phyloP scores from a whole-genome alignment of 92 coral and sea anemone species.

The Ricordea florida region DNA sequence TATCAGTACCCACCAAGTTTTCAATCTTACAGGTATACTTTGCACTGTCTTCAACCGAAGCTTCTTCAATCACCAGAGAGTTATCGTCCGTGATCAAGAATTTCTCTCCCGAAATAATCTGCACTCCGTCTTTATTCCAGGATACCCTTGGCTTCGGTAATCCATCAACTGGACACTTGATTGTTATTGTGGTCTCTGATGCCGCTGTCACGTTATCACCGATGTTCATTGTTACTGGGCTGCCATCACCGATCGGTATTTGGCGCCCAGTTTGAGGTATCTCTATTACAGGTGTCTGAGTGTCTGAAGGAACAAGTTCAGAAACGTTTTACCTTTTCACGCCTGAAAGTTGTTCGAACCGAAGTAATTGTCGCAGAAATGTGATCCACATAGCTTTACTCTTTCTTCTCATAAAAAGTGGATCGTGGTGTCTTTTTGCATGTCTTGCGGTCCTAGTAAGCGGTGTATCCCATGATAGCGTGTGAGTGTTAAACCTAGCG shows the following conservation, averaged over 20 bases:
- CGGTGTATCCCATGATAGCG: too few species aligned
- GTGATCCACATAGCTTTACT: too few species aligned
- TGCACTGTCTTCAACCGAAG: slow-evolving; percentile 37
- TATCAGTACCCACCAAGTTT: slow-evolving; percentile 44
- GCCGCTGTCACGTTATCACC: slow-evolving; percentile 37
- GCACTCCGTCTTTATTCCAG: slow-evolving; percentile 60
- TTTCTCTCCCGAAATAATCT: background rate
- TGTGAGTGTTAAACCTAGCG: too few species aligned
- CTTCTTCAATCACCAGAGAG: slow-evolving; percentile 20
- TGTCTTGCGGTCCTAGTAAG: too few species aligned
- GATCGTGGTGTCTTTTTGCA: too few species aligned
- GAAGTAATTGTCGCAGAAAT: too few species aligned
- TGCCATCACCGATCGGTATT: slow-evolving; percentile 3
- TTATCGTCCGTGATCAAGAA: background rate
- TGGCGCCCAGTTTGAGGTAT: background rate
- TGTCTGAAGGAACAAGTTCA: background rate
- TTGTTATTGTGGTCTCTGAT: slow-evolving; percentile 10
- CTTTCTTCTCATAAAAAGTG: too few species aligned
- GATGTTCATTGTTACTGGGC: background rate
- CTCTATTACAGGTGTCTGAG: slow-evolving; percentile 28
- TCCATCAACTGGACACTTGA: slow-evolving; percentile 52
- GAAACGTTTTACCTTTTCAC: too few species aligned
- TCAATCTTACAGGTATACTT: slow-evolving; percentile 55
- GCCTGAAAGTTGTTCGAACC: too few species aligned
- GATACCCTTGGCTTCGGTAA: slow-evolving; percentile 36